These are phyloP conservation scores for Cataglyphis albicans DNA, from an alignment of 2,888 invertebrate species.

Conservation along the genomic window DNA sequence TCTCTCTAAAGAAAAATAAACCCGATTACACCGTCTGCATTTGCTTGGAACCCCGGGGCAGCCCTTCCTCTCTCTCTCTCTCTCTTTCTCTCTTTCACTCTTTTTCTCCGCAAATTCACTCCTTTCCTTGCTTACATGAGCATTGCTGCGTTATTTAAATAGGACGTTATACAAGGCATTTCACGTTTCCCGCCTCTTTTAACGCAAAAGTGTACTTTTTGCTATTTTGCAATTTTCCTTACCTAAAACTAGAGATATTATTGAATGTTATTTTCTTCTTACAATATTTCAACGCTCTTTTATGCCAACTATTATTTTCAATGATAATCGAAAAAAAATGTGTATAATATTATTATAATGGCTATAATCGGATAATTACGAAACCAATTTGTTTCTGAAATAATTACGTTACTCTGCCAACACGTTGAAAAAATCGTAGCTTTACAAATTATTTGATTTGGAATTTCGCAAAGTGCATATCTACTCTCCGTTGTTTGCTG, in stretches of 20 bases:
- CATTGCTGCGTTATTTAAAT: slow-evolving; percentile 46
- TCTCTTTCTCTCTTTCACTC: slow-evolving; percentile 1
- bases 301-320: neutral
- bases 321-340: neutral
- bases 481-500: neutral
- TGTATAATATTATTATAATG: neutral
- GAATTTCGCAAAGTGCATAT: neutral
- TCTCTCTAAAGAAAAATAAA: slow-evolving; percentile 49
- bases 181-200: no score
- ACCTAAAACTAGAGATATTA: neutral
- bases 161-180: slow-evolving; percentile 28
- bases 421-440: neutral
- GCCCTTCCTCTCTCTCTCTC: slow-evolving; percentile 1
- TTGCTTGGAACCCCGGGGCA: slow-evolving; percentile 30
- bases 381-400: neutral
- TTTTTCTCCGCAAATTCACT: slow-evolving; percentile 15
- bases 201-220: slow-evolving; percentile 31
- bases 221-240: neutral
- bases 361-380: neutral
- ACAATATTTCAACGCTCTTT: neutral
- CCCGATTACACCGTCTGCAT: slow-evolving; percentile 47
- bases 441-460: neutral
- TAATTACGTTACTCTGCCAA: neutral
- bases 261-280: neutral
- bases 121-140: slow-evolving; percentile 42